Base-by-base conservation (phyloP, 2,113 vertebrate species). In the Himantopus leucocephalus region DNA sequence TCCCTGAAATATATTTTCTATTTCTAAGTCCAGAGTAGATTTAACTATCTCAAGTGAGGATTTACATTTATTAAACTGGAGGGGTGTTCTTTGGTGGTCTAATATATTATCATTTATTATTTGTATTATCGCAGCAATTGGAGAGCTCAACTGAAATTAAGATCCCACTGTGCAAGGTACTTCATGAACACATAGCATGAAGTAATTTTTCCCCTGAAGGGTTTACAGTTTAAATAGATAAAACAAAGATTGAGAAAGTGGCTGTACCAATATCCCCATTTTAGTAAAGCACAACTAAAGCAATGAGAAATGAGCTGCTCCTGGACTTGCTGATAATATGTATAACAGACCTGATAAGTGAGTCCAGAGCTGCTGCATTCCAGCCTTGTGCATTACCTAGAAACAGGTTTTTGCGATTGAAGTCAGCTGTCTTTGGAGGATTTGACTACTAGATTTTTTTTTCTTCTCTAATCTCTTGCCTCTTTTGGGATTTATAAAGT, bases 31-130 rank as follows among this genome's bases (percentile, higher is more conserved):
- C 83, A 66, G 73, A 94, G 83, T 89, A 89, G 95, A 82, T 95
- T 97, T 97, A 96, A 95, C 96, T 91, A 94, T 97, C 88, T 96
- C 91, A 79, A 76, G 70, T 94, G 80, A 96, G 86, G 94, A 95
- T 96, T 94, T 97, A 85, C 43, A 87, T 95, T 92, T 94, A 89
- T 96, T 94, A 91, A 87, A 94, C 68, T 85, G 62, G 62, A 91
- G 80, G 85, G 47, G 70, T 85, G 32, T 78, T 94, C 81, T 85
- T 96, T 85, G 96, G 96, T 92, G 89, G 73, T 91, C 95, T 89
- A 85, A 88, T 82, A 85, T 53, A 72, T 87, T 89, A 79, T 91
- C 24, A 88, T 92, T 85, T 96, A 50, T 97, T 94, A 87, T 94
- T 94, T 92, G 53, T 94, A 66, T 78, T 90, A 73, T 92, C 84